phyloP scores from a whole-genome alignment of 2,888 invertebrate genomes.

The Hymenopus coronatus region DNA sequence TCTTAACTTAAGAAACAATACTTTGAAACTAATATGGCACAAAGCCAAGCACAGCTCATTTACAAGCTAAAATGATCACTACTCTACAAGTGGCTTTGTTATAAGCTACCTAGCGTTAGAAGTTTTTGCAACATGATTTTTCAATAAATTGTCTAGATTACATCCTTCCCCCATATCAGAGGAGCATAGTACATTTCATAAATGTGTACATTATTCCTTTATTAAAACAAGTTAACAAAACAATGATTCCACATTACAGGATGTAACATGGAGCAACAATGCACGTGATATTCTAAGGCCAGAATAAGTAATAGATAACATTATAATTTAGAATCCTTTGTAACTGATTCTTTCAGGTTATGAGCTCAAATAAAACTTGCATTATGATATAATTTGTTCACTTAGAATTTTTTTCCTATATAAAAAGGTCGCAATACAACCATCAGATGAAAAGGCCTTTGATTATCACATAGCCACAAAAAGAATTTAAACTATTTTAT shows the following conservation, averaged over 20 bases:
- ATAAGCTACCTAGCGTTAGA: not conserved
- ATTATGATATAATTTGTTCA: no score
- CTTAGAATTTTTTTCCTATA: no score
- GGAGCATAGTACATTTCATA: not conserved
- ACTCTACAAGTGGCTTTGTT: not conserved
- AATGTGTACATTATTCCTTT: not conserved
- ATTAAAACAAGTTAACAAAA: not conserved
- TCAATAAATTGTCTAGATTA: not conserved
- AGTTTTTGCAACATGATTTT: not conserved
- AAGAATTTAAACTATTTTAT: no score
- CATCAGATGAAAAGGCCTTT: no score
- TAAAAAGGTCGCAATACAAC: no score
- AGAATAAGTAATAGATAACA: not conserved
- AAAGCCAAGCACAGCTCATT: no score
- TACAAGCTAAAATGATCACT: not conserved
- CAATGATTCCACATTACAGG: not conserved
- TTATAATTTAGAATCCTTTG: no score
- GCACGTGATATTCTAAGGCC: not conserved
- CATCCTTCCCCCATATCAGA: not conserved
- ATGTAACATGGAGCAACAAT: not conserved
- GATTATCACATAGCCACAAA: no score
- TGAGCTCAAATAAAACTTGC: no score
- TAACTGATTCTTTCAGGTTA: no score
- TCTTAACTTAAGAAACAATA: no score
- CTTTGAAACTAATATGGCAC: no score